Conservation (phyloP, 64 coral and sea anemone species). For the Pocillopora damicornis region DNA sequence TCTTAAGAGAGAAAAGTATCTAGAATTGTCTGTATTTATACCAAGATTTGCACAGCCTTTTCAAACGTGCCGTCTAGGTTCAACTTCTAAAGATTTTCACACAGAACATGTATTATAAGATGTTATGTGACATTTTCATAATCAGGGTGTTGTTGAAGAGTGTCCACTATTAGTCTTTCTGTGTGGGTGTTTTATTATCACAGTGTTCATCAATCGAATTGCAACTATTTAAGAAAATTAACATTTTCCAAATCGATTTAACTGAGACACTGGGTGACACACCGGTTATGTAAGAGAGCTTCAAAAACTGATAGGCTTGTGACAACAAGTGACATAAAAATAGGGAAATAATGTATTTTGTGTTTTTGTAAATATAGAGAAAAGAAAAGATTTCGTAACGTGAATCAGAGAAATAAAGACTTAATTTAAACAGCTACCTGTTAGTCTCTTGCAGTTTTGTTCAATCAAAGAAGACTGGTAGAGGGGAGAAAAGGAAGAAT, state of each 20-base stretch:
- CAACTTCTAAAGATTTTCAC: background rate
- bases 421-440: constrained; percentile 8
- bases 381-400: constrained; percentile 7
- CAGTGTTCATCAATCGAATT: background rate
- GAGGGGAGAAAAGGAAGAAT: no score
- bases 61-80: background rate
- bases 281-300: background rate
- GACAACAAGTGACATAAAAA: constrained; percentile 10
- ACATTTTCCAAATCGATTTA: background rate
- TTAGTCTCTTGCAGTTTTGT: background rate
- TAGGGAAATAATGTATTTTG: constrained; percentile 23
- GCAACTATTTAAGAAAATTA: background rate
- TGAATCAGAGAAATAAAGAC: background rate
- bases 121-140: background rate
- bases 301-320: background rate
- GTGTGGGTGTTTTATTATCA: background rate
- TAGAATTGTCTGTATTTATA: background rate
- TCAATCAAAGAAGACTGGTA: background rate
- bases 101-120: background rate
- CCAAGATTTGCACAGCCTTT: background rate
- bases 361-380: constrained; percentile 23
- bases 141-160: background rate
- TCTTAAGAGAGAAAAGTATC: background rate
- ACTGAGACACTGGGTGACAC: background rate
- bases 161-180: background rate